Evolutionary conservation across 23 tunicate species (phyloP).

Genomic region (Styela clava): DNA sequence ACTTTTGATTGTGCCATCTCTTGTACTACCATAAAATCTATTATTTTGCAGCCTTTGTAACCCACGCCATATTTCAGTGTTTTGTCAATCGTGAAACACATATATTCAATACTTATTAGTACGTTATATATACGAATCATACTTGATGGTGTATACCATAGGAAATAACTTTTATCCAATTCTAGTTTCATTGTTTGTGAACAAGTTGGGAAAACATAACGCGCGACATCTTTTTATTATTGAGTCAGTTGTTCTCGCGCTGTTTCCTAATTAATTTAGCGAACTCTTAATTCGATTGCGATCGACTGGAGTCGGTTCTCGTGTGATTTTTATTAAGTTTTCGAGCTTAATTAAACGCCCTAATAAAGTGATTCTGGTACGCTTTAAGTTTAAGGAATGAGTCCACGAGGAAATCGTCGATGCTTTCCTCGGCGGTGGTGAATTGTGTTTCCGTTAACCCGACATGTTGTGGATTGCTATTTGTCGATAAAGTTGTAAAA

Average conservation of each 20-base stretch:
- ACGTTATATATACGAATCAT: too few species aligned
- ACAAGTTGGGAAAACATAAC: background rate
- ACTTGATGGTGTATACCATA: too few species aligned
- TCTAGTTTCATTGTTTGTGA: too few species aligned
- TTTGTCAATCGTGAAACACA: too few species aligned
- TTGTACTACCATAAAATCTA: too few species aligned
- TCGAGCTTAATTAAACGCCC: conserved; percentile 21
- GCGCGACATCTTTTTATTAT: conserved; percentile 11
- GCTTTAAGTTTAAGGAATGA: too few species aligned
- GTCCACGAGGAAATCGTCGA: too few species aligned
- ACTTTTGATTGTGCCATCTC: too few species aligned
- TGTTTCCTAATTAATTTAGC: conserved; percentile 3
- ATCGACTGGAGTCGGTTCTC: conserved; percentile 25
- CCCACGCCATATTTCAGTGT: too few species aligned
- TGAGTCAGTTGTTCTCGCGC: conserved; percentile 33
- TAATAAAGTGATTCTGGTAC: conserved; percentile 8
- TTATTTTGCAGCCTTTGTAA: too few species aligned
- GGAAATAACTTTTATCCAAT: too few species aligned
- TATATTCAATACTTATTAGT: too few species aligned
- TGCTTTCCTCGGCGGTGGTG: background rate
- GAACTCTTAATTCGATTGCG: conserved; percentile 23
- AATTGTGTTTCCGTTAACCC: background rate
- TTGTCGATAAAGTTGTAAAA: background rate
- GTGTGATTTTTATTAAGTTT: conserved; percentile 34
- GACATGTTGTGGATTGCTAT: background rate